Evolutionary conservation across 2,113 vertebrate species (phyloP).

Genomic region (Ptyas mucosa): DNA sequence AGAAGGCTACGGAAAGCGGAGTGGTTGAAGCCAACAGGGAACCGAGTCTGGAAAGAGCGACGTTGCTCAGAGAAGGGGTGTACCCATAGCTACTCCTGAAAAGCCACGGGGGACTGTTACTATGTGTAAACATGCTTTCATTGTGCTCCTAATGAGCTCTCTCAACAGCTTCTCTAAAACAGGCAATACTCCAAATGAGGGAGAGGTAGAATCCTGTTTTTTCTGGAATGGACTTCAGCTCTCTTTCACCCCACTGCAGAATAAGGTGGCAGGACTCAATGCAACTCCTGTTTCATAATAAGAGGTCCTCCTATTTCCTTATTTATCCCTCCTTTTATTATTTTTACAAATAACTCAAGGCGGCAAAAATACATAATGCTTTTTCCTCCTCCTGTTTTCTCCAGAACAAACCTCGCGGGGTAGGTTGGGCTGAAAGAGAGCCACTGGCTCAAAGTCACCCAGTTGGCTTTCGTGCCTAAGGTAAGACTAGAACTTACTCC

Average conservation of each 20-base stretch:
- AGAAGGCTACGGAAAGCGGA: neutral
- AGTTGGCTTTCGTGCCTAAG: neutral
- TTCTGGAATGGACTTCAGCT: neutral
- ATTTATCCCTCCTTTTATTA: neutral
- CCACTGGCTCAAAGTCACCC: neutral
- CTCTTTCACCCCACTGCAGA: neutral
- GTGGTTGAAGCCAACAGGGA: neutral
- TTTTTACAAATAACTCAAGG: neutral
- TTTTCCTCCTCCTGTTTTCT: neutral
- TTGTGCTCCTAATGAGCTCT: neutral
- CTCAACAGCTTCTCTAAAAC: neutral
- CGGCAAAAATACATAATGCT: too few relatives aligned
- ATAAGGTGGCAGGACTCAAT: neutral
- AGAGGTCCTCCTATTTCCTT: neutral
- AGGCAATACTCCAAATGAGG: neutral
- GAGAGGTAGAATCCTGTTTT: neutral
- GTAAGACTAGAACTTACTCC: neutral
- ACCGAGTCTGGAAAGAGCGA: neutral
- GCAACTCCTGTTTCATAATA: neutral
- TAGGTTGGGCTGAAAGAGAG: too few relatives aligned
- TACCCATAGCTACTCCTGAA: neutral
- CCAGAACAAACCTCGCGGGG: neutral
- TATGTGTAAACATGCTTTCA: neutral
- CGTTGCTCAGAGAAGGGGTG: accelerated
- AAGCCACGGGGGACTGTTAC: neutral